These are phyloP conservation scores for Eueides isabella DNA, from an alignment of 1,140 invertebrate species.

Conservation along the genomic window DNA sequence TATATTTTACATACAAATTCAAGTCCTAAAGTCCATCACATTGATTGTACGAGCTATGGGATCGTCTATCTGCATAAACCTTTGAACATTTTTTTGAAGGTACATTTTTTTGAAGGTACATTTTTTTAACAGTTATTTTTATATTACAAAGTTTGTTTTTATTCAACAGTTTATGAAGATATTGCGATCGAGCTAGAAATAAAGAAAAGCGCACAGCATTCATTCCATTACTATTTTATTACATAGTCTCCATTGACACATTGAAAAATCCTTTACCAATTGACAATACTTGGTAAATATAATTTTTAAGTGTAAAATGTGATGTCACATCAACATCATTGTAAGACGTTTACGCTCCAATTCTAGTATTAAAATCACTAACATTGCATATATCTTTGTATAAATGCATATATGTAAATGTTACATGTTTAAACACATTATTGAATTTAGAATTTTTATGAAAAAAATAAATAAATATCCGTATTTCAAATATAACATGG, in stretches of 20 bases:
- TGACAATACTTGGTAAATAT: constrained; percentile 81
- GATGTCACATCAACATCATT: constrained; percentile 67
- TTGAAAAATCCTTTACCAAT: constrained; percentile 68
- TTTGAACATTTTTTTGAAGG: constrained; percentile 28
- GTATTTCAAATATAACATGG: constrained; percentile 78
- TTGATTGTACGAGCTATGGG: constrained; percentile 48
- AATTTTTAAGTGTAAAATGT: constrained; percentile 78
- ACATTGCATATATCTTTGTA: constrained; percentile 82
- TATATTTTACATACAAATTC: constrained; percentile 53
- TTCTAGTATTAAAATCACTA: constrained; percentile 80
- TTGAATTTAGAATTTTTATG: constrained; percentile 83
- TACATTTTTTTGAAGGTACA: neutral
- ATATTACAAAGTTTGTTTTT: constrained; percentile 16
- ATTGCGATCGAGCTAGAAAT: constrained; percentile 62
- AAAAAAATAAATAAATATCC: constrained; percentile 82
- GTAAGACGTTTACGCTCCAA: constrained; percentile 78
- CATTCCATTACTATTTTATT: constrained; percentile 57
- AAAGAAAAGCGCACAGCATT: constrained; percentile 74
- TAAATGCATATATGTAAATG: constrained; percentile 82
- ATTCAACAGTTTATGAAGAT: constrained; percentile 55
- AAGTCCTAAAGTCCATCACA: constrained; percentile 53
- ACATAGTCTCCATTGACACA: constrained; percentile 45
- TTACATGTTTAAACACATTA: constrained; percentile 83
- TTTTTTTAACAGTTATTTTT: too few species aligned
- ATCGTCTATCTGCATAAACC: constrained; percentile 62